phyloP scores from a whole-genome alignment of 2,113 vertebrate genomes.

The Prietella phreatophila region DNA sequence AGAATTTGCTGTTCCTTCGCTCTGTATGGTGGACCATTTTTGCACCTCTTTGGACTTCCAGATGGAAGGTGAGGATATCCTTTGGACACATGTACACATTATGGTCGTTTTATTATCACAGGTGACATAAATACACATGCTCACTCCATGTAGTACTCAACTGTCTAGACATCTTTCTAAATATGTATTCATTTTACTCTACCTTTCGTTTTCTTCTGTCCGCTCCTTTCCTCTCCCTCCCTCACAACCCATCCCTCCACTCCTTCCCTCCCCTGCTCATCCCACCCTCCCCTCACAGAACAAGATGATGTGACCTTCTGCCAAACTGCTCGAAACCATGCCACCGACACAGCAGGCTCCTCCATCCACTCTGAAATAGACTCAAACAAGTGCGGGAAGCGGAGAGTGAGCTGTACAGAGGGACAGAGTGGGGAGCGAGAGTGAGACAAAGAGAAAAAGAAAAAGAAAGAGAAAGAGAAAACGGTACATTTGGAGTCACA shows the following conservation, averaged over 20 bases:
- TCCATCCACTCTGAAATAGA: slow-evolving; percentile 75
- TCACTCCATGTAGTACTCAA: slow-evolving; percentile 3
- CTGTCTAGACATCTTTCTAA: slow-evolving; percentile 19
- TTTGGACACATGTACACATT: neutral
- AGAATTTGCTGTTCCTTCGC: neutral
- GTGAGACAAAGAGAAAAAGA: slow-evolving; percentile 31
- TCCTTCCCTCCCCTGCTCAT: slow-evolving; percentile 45
- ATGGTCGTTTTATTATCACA: neutral
- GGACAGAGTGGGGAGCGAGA: slow-evolving; percentile 33
- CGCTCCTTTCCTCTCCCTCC: slow-evolving; percentile 34
- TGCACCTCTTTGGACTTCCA: neutral
- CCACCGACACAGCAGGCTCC: slow-evolving; percentile 70
- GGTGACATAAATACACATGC: neutral
- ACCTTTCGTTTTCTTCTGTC: neutral
- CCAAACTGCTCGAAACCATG: slow-evolving; percentile 77
- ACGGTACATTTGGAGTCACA: slow-evolving; percentile 41
- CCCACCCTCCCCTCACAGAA: slow-evolving; percentile 52
- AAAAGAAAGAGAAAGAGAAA: slow-evolving; percentile 28
- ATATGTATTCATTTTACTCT: slow-evolving; percentile 4
- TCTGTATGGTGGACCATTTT: neutral
- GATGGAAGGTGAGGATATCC: slow-evolving; percentile 19
- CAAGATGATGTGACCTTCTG: slow-evolving; percentile 76
- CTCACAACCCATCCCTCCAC: slow-evolving; percentile 47
- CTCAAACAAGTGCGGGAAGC: slow-evolving; percentile 74
- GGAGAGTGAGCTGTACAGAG: slow-evolving; percentile 41